phyloP scores from a whole-genome alignment of 1,140 invertebrate species.

The Drosophila hydei region DNA sequence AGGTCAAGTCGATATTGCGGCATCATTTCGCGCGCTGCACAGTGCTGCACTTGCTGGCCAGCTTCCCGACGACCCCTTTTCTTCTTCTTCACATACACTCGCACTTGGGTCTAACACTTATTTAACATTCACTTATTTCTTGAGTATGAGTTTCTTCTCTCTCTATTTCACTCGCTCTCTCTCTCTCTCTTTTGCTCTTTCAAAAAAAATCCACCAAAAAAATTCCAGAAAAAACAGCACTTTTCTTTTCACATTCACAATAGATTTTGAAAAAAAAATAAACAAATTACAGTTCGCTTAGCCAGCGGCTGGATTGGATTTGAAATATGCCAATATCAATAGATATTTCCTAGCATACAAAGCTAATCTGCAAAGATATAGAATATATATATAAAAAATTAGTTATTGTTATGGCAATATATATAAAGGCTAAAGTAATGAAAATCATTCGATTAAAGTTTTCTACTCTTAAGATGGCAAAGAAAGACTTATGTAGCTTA shows the following conservation, averaged over 20 bases:
- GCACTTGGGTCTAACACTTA: slow-evolving; percentile 20
- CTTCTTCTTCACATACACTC: background rate
- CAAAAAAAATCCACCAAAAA: too few species aligned
- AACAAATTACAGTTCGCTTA: slow-evolving; percentile 8
- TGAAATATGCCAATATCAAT: slow-evolving; percentile 1
- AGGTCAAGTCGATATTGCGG: slow-evolving; percentile 36
- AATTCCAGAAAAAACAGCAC: too few species aligned
- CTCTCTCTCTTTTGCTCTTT: background rate
- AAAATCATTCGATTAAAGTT: background rate
- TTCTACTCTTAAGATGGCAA: too few species aligned
- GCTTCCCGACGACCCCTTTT: slow-evolving; percentile 17
- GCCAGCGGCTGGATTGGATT: slow-evolving; percentile 4
- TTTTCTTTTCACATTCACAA: slow-evolving; percentile 2
- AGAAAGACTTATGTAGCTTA: too few species aligned
- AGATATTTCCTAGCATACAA: slow-evolving; percentile 1
- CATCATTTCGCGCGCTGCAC: slow-evolving; percentile 44
- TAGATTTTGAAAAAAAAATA: slow-evolving; percentile 9
- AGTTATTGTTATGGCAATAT: background rate
- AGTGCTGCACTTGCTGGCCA: slow-evolving; percentile 26
- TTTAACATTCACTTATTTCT: slow-evolving; percentile 13
- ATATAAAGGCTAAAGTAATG: too few species aligned
- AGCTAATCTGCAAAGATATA: slow-evolving; percentile 28
- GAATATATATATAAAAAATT: background rate
- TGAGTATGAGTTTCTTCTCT: slow-evolving; percentile 25
- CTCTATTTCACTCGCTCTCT: slow-evolving; percentile 8